Evolutionary conservation across 1,140 invertebrate species (phyloP), one percentile per base, ranked within the genome.

Genomic region (Drosophila mauritiana): DNA sequence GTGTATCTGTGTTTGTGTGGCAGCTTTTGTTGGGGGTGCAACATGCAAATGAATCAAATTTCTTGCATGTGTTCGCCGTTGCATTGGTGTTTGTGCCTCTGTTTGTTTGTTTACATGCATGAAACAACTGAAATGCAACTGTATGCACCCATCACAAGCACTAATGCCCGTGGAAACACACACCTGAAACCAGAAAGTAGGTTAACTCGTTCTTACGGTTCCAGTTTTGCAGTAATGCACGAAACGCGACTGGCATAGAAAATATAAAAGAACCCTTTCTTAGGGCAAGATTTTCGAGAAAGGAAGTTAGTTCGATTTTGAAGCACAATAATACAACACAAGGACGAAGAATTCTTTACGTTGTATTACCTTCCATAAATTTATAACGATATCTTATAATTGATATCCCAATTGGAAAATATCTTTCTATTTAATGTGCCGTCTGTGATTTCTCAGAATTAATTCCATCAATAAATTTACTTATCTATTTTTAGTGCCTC

Each of bases 21-120:
- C 17, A 13, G 34, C 48, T 64, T 80, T 59, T 51, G 55, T 57
- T 80, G 43, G 61, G 45, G 40, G 57, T 39, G 48, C 67, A 76
- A 80, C 73, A 80, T 80, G 78, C 78, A 79, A 79, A 61, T 76
- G 73, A 77, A 77, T 77, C 73, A 69, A 77, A 77, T 69, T 69
- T 53, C 64, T 56, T 78, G 49, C 57, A 40, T 75, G 42, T 54
- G 56, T 78, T 20, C 56, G 67, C 46, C 49, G 43, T 31, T 72
- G 74, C 63, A 22, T 51, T 46, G 27, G 57, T 63, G 46, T 72
- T 53, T 61, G 67, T 78, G 49, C 20, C 27, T 53, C 40, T 65
- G 53, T 72, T 57, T 58, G 53, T 73, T 70, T 57, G 52, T 72
- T 72, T 72, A 72, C 59, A 51, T 51, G 67, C 67, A 73, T 43